Conservation (phyloP, 30 jellyfish, hydroid and myxozoan genomes). For the Cassiopea andromeda region DNA sequence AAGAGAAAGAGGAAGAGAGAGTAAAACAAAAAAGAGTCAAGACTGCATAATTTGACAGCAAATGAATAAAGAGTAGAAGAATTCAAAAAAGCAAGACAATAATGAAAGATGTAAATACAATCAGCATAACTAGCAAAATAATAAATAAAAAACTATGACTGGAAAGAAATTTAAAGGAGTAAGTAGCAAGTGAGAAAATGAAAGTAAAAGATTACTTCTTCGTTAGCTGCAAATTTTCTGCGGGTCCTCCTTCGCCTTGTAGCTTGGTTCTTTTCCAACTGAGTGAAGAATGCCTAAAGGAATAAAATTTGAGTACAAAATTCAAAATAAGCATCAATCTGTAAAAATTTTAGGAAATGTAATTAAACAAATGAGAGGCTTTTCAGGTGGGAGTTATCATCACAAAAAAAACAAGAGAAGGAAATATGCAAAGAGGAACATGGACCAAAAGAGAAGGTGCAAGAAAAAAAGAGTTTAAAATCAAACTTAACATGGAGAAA, state of each 20-base stretch:
- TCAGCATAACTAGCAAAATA: neutral
- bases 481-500: too few relatives aligned
- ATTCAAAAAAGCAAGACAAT: neutral
- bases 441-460: neutral
- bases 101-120: neutral
- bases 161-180: neutral
- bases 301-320: neutral
- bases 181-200: neutral
- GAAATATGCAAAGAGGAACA: neutral
- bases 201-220: slow-evolving; percentile 65
- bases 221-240: slow-evolving; percentile 83
- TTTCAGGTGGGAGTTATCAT: too few relatives aligned
- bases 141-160: neutral
- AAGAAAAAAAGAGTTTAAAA: too few relatives aligned
- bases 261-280: slow-evolving; percentile 65
- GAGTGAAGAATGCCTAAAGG: slow-evolving; percentile 90
- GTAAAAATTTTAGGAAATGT: too few relatives aligned
- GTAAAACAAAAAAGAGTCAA: too few relatives aligned
- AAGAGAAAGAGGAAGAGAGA: too few relatives aligned
- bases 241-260: slow-evolving; percentile 54
- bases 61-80: neutral
- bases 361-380: too few relatives aligned
- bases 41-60: too few relatives aligned
- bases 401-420: neutral
- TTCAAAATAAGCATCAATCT: neutral